Conservation (phyloP, 1,140 invertebrate genomes). For the Drosophila sp. region DNA sequence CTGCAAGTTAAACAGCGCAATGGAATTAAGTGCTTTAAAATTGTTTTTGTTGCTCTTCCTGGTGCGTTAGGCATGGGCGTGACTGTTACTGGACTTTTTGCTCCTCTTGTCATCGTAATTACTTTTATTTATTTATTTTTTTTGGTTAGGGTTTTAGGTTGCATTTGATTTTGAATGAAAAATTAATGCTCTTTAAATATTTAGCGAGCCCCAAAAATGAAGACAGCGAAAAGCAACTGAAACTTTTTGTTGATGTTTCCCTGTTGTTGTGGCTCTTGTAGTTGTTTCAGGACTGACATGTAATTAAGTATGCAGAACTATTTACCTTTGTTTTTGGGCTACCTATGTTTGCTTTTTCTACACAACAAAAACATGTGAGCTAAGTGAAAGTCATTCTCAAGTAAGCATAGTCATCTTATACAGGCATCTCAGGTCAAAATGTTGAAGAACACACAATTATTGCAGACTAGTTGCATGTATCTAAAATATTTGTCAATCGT, state of each 20-base stretch:
- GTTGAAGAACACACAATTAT: conserved; percentile 20
- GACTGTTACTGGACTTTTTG: too few species aligned
- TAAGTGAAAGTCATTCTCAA: conserved; percentile 7
- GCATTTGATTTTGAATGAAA: conserved; percentile 63
- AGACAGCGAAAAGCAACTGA: background rate
- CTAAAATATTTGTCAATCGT: background rate
- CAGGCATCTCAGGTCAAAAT: conserved; percentile 10
- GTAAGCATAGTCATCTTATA: conserved; percentile 23
- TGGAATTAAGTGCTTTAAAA: conserved; percentile 66
- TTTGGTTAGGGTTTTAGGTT: conserved; percentile 15
- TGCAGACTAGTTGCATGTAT: background rate
- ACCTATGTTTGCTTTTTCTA: background rate
- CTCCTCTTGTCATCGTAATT: conserved; percentile 12
- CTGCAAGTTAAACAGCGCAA: conserved; percentile 64
- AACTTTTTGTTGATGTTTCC: background rate
- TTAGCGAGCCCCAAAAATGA: conserved; percentile 31
- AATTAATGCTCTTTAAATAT: conserved; percentile 63
- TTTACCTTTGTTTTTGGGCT: conserved; percentile 20
- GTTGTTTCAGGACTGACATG: conserved; percentile 12
- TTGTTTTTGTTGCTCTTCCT: conserved; percentile 42
- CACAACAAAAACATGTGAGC: too few species aligned
- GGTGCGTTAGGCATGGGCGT: background rate
- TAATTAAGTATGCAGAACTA: conserved; percentile 41
- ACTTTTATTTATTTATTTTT: conserved; percentile 6
- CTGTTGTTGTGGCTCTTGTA: background rate